phyloP scores from a whole-genome alignment of 2,888 invertebrate species.

The Machimus atricapillus region DNA sequence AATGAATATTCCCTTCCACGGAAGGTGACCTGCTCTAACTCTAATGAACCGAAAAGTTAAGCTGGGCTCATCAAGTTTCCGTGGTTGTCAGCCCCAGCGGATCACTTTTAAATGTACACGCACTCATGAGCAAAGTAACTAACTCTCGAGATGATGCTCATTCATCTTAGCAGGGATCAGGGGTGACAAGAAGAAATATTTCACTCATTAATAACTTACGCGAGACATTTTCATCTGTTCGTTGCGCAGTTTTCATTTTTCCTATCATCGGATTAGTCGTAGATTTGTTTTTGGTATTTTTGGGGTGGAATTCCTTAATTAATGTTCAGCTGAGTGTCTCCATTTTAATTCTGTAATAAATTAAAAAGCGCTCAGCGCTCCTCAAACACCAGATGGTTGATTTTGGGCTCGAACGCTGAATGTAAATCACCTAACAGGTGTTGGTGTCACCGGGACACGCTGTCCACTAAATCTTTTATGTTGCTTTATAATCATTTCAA shows the following conservation, averaged over 20 bases:
- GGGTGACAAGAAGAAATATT: slow-evolving; percentile 44
- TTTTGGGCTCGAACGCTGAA: background rate
- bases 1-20: background rate
- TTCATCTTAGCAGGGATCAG: slow-evolving; percentile 43
- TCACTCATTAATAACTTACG: slow-evolving; percentile 45
- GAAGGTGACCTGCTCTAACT: background rate
- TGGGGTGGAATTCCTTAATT: slow-evolving; percentile 11
- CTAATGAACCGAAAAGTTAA: background rate
- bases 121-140: background rate
- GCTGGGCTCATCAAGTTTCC: background rate
- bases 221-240: slow-evolving; percentile 42
- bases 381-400: background rate
- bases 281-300: slow-evolving; percentile 34
- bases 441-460: background rate
- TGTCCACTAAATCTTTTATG: background rate
- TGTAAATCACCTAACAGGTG: background rate
- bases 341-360: background rate
- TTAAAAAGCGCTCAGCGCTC: background rate
- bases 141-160: slow-evolving; percentile 21
- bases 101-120: background rate
- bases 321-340: slow-evolving; percentile 4
- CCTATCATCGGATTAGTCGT: slow-evolving; percentile 42
- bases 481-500: background rate
- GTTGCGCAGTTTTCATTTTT: slow-evolving; percentile 39
- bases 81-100: background rate